Conservation (phyloP, 2,888 invertebrate species). For the Electrophaes corylata region DNA sequence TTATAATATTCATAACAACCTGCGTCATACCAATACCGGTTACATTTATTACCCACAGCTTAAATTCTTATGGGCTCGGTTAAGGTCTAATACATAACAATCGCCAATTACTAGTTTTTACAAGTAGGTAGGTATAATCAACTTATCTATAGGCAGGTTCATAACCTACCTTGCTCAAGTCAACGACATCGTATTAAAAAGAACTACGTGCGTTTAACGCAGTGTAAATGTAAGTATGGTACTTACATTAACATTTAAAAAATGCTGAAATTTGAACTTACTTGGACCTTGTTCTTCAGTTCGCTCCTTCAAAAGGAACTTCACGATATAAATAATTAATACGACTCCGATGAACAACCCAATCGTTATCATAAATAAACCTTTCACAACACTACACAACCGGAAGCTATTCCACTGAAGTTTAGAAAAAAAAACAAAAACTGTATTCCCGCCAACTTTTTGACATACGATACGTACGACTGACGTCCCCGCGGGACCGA, state of each 20-base stretch:
- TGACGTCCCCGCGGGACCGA: constrained; percentile 54
- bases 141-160: background rate
- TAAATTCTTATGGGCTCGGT: background rate
- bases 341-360: constrained; percentile 56
- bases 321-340: constrained; percentile 58
- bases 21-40: constrained; percentile 3
- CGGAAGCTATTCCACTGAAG: constrained; percentile 49
- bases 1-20: no score
- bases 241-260: background rate
- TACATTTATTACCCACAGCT: background rate
- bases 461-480: constrained; percentile 58
- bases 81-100: constrained; percentile 1
- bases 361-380: constrained; percentile 68
- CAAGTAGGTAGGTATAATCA: no score
- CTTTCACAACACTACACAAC: constrained; percentile 71
- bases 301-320: constrained; percentile 45
- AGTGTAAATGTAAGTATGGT: background rate
- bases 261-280: constrained; percentile 41
- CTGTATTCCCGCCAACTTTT: constrained; percentile 66
- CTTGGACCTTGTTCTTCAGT: constrained; percentile 43
- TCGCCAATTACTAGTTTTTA: constrained; percentile 10
- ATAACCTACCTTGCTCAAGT: background rate
- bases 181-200: background rate
- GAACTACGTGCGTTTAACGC: background rate
- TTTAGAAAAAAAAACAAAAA: constrained; percentile 39